These are phyloP conservation scores for Axea sp. DNA, from an alignment of 2,888 invertebrate species.

Conservation along the genomic window DNA sequence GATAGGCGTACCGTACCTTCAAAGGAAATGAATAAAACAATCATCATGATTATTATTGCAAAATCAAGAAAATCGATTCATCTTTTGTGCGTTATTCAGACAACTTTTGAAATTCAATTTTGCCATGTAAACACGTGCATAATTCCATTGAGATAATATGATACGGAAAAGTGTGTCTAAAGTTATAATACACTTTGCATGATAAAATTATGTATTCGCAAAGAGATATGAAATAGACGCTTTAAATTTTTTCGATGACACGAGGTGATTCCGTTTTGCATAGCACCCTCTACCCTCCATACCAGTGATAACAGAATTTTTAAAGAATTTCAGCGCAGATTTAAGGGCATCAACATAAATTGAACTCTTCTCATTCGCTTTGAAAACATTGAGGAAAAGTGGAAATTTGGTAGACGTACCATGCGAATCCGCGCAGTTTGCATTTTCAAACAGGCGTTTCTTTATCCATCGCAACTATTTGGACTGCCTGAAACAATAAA, in stretches of 20 bases:
- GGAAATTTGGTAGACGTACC: conserved; percentile 13
- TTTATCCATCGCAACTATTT: not conserved
- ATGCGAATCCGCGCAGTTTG: conserved; percentile 5
- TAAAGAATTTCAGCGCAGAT: conserved; percentile 33
- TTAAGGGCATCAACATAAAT: conserved; percentile 42
- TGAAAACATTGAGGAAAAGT: conserved; percentile 21
- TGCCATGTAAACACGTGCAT: conserved; percentile 25
- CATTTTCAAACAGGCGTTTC: not conserved
- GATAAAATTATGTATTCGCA: conserved; percentile 43
- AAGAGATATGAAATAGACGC: conserved; percentile 33
- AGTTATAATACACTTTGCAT: conserved; percentile 35
- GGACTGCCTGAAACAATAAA: too few relatives aligned
- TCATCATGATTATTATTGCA: too few relatives aligned
- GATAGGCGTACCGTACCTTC: not conserved
- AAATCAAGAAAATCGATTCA: too few relatives aligned
- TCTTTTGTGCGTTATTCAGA: not conserved
- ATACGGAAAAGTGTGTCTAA: conserved; percentile 5
- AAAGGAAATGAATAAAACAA: conserved; percentile 2
- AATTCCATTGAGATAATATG: conserved; percentile 18
- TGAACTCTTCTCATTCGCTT: conserved; percentile 8
- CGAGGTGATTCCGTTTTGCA: conserved; percentile 28
- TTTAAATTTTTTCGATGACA: conserved; percentile 23
- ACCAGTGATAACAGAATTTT: conserved; percentile 34
- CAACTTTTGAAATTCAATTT: conserved; percentile 33
- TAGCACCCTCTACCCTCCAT: conserved; percentile 15